Evolutionary conservation across 1,140 invertebrate genomes (phyloP).

Genomic region (Cotesia typhae): DNA sequence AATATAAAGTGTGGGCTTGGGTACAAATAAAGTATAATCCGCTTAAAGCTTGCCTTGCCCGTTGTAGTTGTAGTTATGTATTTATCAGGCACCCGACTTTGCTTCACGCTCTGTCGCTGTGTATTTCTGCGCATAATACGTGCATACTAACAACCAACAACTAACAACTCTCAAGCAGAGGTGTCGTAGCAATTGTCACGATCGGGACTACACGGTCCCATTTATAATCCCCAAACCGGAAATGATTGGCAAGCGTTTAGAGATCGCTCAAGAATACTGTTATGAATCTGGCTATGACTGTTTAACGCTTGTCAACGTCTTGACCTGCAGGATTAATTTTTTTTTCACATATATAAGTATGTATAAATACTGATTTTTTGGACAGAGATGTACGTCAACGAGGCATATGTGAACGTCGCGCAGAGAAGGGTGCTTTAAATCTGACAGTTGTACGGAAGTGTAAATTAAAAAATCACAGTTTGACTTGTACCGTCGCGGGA

Average conservation of each 20-base stretch:
- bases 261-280: conserved; percentile 31
- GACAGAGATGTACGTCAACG: not conserved
- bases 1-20: conserved; percentile 11
- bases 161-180: conserved; percentile 2
- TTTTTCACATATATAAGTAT: not conserved
- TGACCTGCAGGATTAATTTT: conserved; percentile 25
- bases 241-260: conserved; percentile 68
- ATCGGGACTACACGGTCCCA: conserved; percentile 4
- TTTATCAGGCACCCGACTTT: conserved; percentile 28
- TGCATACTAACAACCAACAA: conserved; percentile 12
- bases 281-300: not conserved
- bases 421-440: conserved; percentile 1
- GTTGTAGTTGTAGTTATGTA: conserved; percentile 3
- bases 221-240: conserved; percentile 65
- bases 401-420: not conserved
- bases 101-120: conserved; percentile 50
- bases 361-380: not conserved
- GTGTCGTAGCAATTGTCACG: conserved; percentile 22
- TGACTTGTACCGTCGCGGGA: no score
- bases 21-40: conserved; percentile 60
- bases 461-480: not conserved
- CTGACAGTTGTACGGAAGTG: conserved; percentile 13
- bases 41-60: conserved; percentile 46
- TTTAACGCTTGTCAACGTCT: conserved; percentile 16
- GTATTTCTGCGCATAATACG: no score